Percentiles rank a stretch among this genome's conserved stretches.
Evolutionary conservation across 2,888 invertebrate genomes (phyloP).

Genomic region (Hymenopus coronatus): DNA sequence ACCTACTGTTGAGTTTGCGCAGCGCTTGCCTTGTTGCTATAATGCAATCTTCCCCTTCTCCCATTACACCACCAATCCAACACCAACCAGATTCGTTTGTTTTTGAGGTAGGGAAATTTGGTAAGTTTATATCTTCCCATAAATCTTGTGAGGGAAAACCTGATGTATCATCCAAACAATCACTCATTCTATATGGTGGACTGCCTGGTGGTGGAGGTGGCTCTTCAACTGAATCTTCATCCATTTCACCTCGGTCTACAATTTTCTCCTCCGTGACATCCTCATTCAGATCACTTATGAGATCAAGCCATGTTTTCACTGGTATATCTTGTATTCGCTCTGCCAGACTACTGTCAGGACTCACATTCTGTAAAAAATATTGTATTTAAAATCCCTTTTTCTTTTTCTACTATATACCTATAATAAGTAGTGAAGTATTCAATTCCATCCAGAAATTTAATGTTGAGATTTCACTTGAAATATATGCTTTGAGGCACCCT

Average conservation of each 20-base stretch:
- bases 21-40: conserved; percentile 69
- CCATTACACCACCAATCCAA: conserved; percentile 78
- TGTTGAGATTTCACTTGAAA: no score
- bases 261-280: conserved; percentile 30
- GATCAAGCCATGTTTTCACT: conserved; percentile 33
- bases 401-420: no score
- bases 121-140: conserved; percentile 37
- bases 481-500: no score
- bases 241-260: conserved; percentile 25
- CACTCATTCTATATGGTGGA: not conserved
- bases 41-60: conserved; percentile 61
- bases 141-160: not conserved
- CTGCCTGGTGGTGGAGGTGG: not conserved
- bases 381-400: not conserved
- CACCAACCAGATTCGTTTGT: conserved; percentile 76
- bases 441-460: not conserved
- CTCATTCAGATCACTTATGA: conserved; percentile 31
- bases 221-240: conserved; percentile 30
- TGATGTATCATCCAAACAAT: not conserved
- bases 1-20: conserved; percentile 77
- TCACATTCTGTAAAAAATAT: conserved; percentile 10
- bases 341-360: conserved; percentile 20
- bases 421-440: not conserved
- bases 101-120: conserved; percentile 45
- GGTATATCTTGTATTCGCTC: conserved; percentile 27